Base-by-base conservation (phyloP, 2,888 invertebrate genomes). In the Abscondita cerata region DNA sequence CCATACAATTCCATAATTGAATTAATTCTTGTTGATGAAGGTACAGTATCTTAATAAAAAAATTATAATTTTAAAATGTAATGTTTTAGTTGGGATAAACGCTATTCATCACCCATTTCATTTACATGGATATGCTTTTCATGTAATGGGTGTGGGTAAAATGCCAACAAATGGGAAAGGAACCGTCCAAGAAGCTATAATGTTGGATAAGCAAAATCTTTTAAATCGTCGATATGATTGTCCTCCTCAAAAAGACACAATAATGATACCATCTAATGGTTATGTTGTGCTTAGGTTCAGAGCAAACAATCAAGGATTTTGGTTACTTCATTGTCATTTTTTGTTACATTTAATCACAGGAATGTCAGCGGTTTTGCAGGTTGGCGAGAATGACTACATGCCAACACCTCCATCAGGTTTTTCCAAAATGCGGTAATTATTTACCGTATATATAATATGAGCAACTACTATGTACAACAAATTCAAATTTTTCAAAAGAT, bases 241-340 rank as follows among this genome's bases (percentile, higher is more conserved):
- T 57, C 95, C 96, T 18, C 94, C 95, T 1, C 85, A 88, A 56
- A 96, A 96, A 82, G 96, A 96, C 78, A 95, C 95, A 9, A 91
- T 96, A 70, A 94, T 95, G 50, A 94, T 96, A 46, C 96, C 96
- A 54, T 95, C 96, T 81, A 96, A 96, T 74, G 96, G 96, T 69
- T 96, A 95, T 81, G 94, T 95, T 55, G 91, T 96, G 65, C 84
- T 96, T 70, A 86, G 96, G 78, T 95, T 96, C 83, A 86, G 93
- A 76, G 96, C 96, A 62, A 89, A 90, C 76, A 96, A 96, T 83
- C 95, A 95, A 57, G 96, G 95, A 72, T 93, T 93, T 81, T 96
- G 95, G 95, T 83, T 95, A 50, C 91, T 96, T 85, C 96, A 96
- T 78, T 96, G 96, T 80, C 96, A 96, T 83, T 94, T 96, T 85